Base-by-base conservation (phyloP, 2,888 invertebrate genomes). In the Bhutanitis thaidina region DNA sequence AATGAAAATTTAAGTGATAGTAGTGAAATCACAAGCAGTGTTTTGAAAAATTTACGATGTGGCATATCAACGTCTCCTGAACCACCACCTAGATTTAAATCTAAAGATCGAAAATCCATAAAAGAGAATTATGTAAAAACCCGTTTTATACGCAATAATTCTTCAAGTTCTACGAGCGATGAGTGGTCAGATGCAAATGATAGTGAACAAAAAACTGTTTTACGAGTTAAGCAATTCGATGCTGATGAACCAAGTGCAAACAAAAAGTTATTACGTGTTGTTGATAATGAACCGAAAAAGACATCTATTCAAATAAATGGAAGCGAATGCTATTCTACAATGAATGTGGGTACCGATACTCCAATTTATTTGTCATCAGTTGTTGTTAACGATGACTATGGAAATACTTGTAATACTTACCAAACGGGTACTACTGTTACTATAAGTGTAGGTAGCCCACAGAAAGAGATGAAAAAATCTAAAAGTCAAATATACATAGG, bases 291-390 rank as follows among this genome's bases (percentile, higher is more conserved):
- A 55, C 79, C 85, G 9, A 86, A 91, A 62, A 91, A 91, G 83
- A 93, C 94, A 13, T 94, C 94, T 10, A 94, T 94, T 64, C 88
- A 94, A 89, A 94, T 94, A 67, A 94, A 89, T 71, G 94, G 92
- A 46, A 93, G 92, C 72, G 94, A 92, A 82, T 95, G 91, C 80
- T 95, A 94, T 68, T 94, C 93, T 40, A 94, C 94, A 13, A 93
- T 94, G 78, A 94, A 94, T 72, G 93, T 94, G 1, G 93, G 90
- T 61, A 92, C 91, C 65, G 92, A 94, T 65, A 91, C 91, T 49
- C 93, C 93, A 10, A 90, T 93, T 59, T 94, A 94, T 75, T 92
- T 94, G 60, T 94, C 94, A 25, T 94, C 94, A 0, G 94, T 94
- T 16, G 93, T 94, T 15, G 93, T 94, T 1, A 92, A 92, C 66